These are phyloP conservation scores for Rhagonycha lutea DNA, from an alignment of 2,888 invertebrate genomes.

Conservation along the genomic window DNA sequence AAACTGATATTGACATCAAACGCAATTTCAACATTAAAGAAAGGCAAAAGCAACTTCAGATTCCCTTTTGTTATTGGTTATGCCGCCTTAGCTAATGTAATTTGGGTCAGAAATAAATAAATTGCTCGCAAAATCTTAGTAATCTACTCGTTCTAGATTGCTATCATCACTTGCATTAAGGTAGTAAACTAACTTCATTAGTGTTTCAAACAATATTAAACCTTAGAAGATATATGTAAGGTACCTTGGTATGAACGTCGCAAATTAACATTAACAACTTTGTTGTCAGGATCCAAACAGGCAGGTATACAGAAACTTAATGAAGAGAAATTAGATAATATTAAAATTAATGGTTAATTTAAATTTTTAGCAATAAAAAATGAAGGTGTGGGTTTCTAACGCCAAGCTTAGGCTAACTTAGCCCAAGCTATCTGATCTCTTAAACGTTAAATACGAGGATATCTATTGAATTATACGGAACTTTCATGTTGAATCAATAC, in stretches of 20 bases:
- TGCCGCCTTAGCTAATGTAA: constrained; percentile 7
- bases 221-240: neutral
- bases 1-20: constrained; percentile 6
- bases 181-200: constrained; percentile 22
- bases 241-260: neutral
- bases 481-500: constrained; percentile 1
- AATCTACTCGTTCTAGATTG: constrained; percentile 18
- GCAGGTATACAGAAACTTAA: neutral
- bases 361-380: neutral
- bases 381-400: neutral
- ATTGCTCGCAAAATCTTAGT: constrained; percentile 9
- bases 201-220: constrained; percentile 10
- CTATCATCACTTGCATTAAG: constrained; percentile 15
- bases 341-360: neutral
- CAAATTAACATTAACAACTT: constrained; percentile 1
- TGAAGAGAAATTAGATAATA: neutral
- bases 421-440: neutral
- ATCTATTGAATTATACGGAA: neutral
- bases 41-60: neutral
- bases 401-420: neutral
- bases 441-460: neutral
- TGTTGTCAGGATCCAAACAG: neutral
- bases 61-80: constrained; percentile 4
- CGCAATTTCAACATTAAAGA: constrained; percentile 8
- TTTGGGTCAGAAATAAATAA: constrained; percentile 12